These are phyloP conservation scores for Orchestia grillus DNA, from an alignment of 1,140 invertebrate genomes.

Conservation along the genomic window DNA sequence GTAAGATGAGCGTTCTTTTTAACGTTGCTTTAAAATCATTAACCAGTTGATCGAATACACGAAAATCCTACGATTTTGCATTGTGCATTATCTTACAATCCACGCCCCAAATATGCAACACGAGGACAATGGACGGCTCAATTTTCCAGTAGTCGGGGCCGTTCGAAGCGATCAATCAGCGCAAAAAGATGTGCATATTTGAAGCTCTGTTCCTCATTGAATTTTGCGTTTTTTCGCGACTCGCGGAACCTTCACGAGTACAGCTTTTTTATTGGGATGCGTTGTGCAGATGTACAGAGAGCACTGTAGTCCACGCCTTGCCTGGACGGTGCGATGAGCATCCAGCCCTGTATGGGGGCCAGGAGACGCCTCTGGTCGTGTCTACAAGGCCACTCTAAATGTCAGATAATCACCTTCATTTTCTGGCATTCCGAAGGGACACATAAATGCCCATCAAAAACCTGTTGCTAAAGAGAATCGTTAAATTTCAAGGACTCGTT, in stretches of 20 bases:
- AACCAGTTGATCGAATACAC: not conserved
- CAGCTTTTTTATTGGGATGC: not conserved
- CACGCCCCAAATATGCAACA: not conserved
- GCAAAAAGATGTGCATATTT: not conserved
- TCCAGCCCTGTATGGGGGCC: not conserved
- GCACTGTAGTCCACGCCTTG: not conserved
- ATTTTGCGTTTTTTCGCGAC: not conserved
- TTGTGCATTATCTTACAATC: not conserved
- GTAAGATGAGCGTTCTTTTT: not conserved
- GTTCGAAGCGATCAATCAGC: not conserved
- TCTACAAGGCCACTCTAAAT: conserved; percentile 32
- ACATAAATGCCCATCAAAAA: not conserved
- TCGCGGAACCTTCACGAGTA: not conserved
- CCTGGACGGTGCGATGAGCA: not conserved
- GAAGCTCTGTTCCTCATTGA: not conserved
- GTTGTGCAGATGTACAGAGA: conserved; percentile 10
- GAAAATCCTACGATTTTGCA: not conserved
- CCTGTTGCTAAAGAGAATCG: not conserved
- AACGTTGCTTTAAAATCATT: not conserved
- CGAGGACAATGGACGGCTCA: not conserved
- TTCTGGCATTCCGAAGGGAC: conserved; percentile 11
- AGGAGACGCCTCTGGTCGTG: not conserved
- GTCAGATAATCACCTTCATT: conserved; percentile 52
- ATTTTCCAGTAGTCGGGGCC: not conserved
- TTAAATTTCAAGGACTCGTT: not conserved